These are phyloP conservation scores for Pogonocichla stellata DNA, from an alignment of 2,113 vertebrate genomes.

Conservation along the genomic window DNA sequence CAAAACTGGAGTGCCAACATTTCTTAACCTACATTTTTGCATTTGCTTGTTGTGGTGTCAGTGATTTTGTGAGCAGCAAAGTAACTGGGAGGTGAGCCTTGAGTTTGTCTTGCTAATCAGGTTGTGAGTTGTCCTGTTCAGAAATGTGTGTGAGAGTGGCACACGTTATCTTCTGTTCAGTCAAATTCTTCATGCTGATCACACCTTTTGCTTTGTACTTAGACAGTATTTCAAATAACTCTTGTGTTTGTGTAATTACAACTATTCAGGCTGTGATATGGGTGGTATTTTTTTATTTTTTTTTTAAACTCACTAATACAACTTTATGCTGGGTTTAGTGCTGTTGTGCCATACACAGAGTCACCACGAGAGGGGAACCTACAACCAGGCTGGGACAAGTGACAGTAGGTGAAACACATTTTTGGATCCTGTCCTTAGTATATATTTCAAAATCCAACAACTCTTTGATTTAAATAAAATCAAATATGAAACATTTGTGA, in stretches of 20 bases:
- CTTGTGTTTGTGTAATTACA: neutral
- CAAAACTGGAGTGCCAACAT: neutral
- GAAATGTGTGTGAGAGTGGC: accelerated
- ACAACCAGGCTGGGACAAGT: neutral
- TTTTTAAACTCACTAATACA: neutral
- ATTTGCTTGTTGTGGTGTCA: neutral
- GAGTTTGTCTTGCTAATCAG: neutral
- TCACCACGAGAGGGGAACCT: conserved; percentile 62
- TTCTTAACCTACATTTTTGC: neutral
- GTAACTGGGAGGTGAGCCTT: neutral
- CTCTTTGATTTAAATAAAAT: neutral
- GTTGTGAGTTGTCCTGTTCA: neutral
- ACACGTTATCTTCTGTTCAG: neutral
- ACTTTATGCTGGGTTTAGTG: neutral
- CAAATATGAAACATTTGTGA: neutral
- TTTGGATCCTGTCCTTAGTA: neutral
- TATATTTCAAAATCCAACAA: neutral
- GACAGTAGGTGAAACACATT: accelerated
- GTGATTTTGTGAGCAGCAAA: neutral
- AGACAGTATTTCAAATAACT: neutral
- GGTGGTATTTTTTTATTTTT: neutral
- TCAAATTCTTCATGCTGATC: neutral
- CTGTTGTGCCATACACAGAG: neutral
- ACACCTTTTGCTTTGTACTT: neutral
- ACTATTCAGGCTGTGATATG: neutral